Percentiles rank a stretch among this genome's conserved stretches.
phyloP scores from a whole-genome alignment of 2,888 invertebrate genomes.

The Lithophane ornitopus region DNA sequence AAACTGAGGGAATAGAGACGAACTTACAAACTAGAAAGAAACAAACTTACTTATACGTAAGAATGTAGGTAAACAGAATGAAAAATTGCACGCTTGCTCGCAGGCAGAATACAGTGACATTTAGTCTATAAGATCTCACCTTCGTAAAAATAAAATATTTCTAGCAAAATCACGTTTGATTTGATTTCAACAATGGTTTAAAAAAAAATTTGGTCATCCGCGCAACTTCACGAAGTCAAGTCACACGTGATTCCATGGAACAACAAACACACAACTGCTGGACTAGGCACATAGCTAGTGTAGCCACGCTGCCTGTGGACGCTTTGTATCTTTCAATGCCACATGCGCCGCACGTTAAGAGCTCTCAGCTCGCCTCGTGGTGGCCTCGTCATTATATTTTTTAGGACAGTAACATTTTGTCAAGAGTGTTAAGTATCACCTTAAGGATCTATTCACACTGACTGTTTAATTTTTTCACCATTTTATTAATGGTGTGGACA shows the following conservation, averaged over 20 bases:
- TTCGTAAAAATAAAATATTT: not conserved
- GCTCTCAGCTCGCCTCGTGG: slow-evolving; percentile 31
- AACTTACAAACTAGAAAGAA: not conserved
- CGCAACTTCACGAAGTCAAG: slow-evolving; percentile 5
- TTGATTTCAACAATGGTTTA: not conserved
- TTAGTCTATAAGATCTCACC: no score
- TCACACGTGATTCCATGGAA: slow-evolving; percentile 12
- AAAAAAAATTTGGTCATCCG: not conserved
- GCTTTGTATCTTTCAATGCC: slow-evolving; percentile 45
- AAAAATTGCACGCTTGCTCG: not conserved
- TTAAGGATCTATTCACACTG: slow-evolving; percentile 39
- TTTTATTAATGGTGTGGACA: no score
- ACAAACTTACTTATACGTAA: not conserved
- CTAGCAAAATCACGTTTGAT: not conserved
- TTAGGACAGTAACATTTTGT: slow-evolving; percentile 58
- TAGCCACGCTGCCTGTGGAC: slow-evolving; percentile 18
- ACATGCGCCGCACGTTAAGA: slow-evolving; percentile 33
- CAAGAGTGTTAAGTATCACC: slow-evolving; percentile 41
- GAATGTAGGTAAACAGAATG: not conserved
- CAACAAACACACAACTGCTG: slow-evolving; percentile 11
- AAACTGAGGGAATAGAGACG: not conserved
- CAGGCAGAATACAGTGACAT: not conserved
- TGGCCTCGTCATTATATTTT: slow-evolving; percentile 58
- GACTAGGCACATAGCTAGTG: not conserved
- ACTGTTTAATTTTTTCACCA: slow-evolving; percentile 27